Percentiles rank a stretch among this genome's conserved stretches.
These are phyloP conservation scores for Biston betularia DNA, from an alignment of 2,888 invertebrate genomes.

Conservation along the genomic window DNA sequence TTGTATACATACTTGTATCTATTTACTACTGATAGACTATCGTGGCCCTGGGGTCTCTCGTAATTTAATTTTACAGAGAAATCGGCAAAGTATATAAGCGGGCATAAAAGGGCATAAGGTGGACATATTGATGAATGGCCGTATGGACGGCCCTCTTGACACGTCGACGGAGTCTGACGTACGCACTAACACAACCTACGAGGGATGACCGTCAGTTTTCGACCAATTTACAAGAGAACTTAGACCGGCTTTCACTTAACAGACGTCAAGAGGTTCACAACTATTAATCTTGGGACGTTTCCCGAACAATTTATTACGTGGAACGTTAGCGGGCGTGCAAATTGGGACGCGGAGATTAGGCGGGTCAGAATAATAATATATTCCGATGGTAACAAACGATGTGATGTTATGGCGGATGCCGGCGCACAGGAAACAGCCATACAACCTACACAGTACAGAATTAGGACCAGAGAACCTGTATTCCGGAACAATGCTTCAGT, in stretches of 20 bases:
- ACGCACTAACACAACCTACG: constrained; percentile 36
- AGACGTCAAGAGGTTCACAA: constrained; percentile 67
- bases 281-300: constrained; percentile 81
- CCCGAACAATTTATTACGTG: constrained; percentile 80
- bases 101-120: constrained; percentile 32
- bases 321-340: constrained; percentile 65
- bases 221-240: constrained; percentile 63
- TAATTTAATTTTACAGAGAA: constrained; percentile 1
- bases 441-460: not conserved
- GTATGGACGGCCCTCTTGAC: constrained; percentile 9
- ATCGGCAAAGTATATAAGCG: not conserved
- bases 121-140: constrained; percentile 13
- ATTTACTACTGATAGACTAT: too few species aligned
- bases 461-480: not conserved
- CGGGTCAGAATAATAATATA: constrained; percentile 64
- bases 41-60: not conserved
- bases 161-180: constrained; percentile 16
- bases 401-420: constrained; percentile 42
- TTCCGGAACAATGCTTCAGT: not conserved
- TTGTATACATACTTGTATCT: too few species aligned
- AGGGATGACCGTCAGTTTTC: constrained; percentile 50
- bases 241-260: constrained; percentile 71
- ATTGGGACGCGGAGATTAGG: constrained; percentile 71
- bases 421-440: constrained; percentile 8
- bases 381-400: constrained; percentile 65